phyloP scores from a whole-genome alignment of 2,113 vertebrate genomes.

The Ciconia boyciana region DNA sequence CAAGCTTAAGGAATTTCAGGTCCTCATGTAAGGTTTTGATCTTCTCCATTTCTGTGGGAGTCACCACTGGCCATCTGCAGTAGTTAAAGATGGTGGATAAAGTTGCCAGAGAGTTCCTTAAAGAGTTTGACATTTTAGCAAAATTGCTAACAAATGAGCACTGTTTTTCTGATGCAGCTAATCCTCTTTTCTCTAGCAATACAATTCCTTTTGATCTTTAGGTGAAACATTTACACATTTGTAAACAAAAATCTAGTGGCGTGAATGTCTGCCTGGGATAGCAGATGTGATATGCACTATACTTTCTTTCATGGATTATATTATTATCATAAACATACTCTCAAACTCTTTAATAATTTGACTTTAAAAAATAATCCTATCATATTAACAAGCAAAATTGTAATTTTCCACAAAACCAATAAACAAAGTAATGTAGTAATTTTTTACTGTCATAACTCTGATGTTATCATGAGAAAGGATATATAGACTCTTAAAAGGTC shows the following conservation, averaged over 20 bases:
- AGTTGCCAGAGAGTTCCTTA: neutral
- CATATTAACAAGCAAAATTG: neutral
- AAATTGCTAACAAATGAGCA: neutral
- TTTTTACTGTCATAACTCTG: neutral
- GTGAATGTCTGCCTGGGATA: neutral
- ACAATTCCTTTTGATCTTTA: neutral
- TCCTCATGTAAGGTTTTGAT: neutral
- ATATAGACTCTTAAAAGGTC: neutral
- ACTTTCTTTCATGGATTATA: neutral
- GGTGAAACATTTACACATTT: neutral
- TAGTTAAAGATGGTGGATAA: neutral
- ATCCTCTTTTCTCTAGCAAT: neutral
- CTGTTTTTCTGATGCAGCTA: neutral
- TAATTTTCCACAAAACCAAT: neutral
- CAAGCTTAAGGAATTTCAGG: neutral
- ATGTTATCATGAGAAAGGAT: neutral
- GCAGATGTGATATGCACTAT: neutral
- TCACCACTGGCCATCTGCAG: neutral
- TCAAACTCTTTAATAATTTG: neutral
- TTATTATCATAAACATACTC: neutral
- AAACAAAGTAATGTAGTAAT: neutral
- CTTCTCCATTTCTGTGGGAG: neutral
- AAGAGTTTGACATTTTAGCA: neutral
- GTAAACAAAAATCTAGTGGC: neutral
- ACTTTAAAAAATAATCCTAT: neutral